Conservation (phyloP, 2,888 invertebrate species). For the Watsonalla binaria region DNA sequence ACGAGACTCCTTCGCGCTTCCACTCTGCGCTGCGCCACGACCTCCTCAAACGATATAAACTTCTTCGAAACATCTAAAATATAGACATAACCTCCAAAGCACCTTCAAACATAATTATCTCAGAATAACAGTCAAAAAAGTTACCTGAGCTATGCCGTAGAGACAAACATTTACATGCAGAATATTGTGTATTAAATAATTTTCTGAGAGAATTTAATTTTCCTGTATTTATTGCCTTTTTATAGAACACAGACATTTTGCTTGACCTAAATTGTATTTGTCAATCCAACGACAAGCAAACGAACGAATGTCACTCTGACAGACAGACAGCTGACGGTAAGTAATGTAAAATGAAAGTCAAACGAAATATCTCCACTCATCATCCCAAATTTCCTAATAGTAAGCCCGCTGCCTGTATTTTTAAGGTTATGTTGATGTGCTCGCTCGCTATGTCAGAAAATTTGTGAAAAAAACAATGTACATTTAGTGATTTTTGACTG, state of each 20-base stretch:
- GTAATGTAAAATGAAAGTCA: too few species aligned
- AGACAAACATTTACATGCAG: slow-evolving; percentile 44
- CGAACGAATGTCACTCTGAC: too few species aligned
- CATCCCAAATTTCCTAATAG: too few species aligned
- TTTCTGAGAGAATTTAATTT: slow-evolving; percentile 50
- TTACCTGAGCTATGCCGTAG: slow-evolving; percentile 57
- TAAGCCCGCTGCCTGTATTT: too few species aligned
- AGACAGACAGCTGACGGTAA: too few species aligned
- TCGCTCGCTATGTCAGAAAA: background rate
- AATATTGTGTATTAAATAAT: slow-evolving; percentile 31
- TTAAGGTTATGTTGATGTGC: slow-evolving; percentile 2
- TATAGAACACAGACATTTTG: slow-evolving; percentile 67
- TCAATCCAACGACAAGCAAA: slow-evolving; percentile 7
- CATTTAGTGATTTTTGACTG: background rate
- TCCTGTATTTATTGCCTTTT: slow-evolving; percentile 47
- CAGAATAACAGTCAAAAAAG: slow-evolving; percentile 6
- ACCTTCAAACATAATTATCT: slow-evolving; percentile 26
- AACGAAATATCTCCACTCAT: too few species aligned
- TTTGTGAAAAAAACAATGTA: background rate
- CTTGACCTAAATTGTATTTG: slow-evolving; percentile 5
- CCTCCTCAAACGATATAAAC: slow-evolving; percentile 75
- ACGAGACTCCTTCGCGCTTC: slow-evolving; percentile 85
- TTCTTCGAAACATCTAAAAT: slow-evolving; percentile 53
- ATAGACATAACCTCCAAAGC: slow-evolving; percentile 57
- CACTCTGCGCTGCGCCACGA: slow-evolving; percentile 76